Percentiles rank a stretch among this genome's conserved stretches.
These are phyloP conservation scores for Pristionchus arcanus DNA, from an alignment of 2,888 invertebrate species.

Conservation along the genomic window DNA sequence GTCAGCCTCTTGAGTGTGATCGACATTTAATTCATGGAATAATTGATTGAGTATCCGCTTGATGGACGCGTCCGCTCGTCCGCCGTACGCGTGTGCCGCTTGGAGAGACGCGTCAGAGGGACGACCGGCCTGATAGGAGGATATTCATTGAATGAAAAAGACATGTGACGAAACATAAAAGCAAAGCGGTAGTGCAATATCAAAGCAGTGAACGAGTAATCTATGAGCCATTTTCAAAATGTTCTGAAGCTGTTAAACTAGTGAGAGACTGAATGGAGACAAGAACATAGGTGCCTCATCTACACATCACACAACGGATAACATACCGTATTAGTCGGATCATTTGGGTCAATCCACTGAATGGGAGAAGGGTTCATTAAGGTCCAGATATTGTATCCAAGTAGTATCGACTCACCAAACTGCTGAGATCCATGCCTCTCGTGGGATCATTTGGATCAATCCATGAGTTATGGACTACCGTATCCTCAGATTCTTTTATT, in stretches of 20 bases:
- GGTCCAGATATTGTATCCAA: not conserved
- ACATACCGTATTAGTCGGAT: slow-evolving; percentile 45
- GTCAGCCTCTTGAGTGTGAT: not conserved
- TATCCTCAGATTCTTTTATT: not conserved
- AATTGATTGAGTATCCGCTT: slow-evolving; percentile 12
- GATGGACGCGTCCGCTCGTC: slow-evolving; percentile 42
- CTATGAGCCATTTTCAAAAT: too few relatives aligned
- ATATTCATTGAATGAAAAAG: not conserved
- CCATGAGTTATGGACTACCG: slow-evolving; percentile 23
- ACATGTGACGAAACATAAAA: not conserved
- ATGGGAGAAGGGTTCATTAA: not conserved
- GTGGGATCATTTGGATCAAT: slow-evolving; percentile 55
- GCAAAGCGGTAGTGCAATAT: not conserved
- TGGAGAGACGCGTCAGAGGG: slow-evolving; percentile 23
- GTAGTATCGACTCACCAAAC: not conserved
- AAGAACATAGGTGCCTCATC: too few relatives aligned
- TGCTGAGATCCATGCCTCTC: slow-evolving; percentile 27
- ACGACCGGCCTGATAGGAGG: slow-evolving; percentile 23
- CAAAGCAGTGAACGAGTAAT: too few relatives aligned
- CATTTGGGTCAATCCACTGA: slow-evolving; percentile 55
- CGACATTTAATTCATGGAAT: slow-evolving; percentile 36
- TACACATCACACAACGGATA: slow-evolving; percentile 5
- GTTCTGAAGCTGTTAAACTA: too few relatives aligned
- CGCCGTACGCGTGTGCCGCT: slow-evolving; percentile 27
- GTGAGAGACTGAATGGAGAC: too few relatives aligned